These are phyloP conservation scores for Rallus limicola DNA, from an alignment of 2,113 vertebrate species.

Conservation along the genomic window DNA sequence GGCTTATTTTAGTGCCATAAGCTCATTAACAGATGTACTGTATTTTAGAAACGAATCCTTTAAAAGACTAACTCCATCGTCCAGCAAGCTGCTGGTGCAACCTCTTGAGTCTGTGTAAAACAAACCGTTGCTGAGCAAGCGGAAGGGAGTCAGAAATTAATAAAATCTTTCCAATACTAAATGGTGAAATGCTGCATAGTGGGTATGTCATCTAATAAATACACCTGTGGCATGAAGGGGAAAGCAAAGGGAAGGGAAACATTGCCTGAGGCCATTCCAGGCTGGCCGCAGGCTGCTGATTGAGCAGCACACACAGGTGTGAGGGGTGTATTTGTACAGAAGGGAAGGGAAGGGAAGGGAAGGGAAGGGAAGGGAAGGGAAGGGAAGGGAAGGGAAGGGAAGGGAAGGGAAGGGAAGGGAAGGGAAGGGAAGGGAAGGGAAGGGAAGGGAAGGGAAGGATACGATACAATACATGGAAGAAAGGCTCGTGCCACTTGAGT, in stretches of 20 bases:
- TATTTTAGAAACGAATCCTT: neutral
- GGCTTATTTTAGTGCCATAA: neutral
- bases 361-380: neutral
- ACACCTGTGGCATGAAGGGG: slow-evolving; percentile 4
- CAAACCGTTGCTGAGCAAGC: neutral
- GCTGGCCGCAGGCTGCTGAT: neutral
- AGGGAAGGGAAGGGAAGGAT: neutral
- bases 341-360: neutral
- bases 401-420: neutral
- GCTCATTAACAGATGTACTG: neutral
- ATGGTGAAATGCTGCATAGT: neutral
- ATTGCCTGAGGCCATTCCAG: neutral
- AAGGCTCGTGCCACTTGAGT: rapidly evolving
- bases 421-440: neutral
- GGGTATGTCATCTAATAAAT: neutral
- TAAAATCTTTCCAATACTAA: neutral
- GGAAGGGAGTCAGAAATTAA: neutral
- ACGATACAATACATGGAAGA: neutral
- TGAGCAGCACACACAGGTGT: rapidly evolving
- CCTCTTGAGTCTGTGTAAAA: neutral
- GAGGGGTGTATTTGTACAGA: neutral
- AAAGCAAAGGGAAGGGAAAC: neutral
- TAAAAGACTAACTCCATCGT: neutral
- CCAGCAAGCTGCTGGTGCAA: neutral
- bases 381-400: neutral